Conservation (phyloP, 2,888 invertebrate genomes). For the Lepidochrysops patricia region DNA sequence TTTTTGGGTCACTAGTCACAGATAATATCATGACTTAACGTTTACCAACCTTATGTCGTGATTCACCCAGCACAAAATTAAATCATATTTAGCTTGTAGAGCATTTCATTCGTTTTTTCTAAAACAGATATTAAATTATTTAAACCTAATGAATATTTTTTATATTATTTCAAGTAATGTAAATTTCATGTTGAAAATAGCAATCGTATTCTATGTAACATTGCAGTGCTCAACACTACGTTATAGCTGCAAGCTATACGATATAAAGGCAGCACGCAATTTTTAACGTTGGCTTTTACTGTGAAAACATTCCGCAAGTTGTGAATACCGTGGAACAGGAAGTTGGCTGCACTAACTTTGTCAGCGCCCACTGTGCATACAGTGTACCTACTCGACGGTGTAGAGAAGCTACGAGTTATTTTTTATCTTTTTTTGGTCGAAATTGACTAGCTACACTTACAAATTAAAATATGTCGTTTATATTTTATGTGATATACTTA, state of each 20-base stretch:
- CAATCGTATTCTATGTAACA: not conserved
- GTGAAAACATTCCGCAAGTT: not conserved
- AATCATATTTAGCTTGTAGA: no score
- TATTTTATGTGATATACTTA: no score
- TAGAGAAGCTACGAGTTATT: not conserved
- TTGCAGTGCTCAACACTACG: not conserved
- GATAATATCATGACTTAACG: not conserved
- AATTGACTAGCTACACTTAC: not conserved
- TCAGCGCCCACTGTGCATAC: not conserved
- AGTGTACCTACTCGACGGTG: not conserved
- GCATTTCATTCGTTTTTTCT: no score
- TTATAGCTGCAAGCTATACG: not conserved
- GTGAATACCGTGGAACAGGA: not conserved
- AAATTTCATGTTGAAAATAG: not conserved
- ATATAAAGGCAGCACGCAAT: not conserved
- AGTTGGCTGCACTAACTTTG: not conserved
- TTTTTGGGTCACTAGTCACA: conserved; percentile 6
- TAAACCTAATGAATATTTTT: not conserved
- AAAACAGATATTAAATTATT: not conserved
- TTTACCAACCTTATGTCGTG: not conserved
- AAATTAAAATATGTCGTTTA: no score
- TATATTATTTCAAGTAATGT: not conserved
- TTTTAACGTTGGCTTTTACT: not conserved
- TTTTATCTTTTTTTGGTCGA: not conserved
- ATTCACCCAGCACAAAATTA: not conserved